Conservation (phyloP, 1,140 invertebrate species). For the Chrysoperla carnea region DNA sequence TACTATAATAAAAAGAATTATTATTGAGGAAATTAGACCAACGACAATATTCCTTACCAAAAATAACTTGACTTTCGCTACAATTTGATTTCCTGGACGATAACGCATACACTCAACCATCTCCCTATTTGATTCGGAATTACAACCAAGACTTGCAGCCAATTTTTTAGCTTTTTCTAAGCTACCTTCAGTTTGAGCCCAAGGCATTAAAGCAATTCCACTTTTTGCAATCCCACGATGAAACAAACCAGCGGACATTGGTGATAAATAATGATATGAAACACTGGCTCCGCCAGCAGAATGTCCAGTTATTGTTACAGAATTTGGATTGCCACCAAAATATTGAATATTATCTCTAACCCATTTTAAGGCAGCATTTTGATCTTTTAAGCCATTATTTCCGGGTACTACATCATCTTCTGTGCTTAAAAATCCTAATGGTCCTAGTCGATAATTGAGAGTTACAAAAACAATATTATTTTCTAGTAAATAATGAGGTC, state of each 20-base stretch:
- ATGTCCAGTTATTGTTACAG: conserved; percentile 10
- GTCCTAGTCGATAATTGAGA: conserved; percentile 16
- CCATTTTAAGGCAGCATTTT: conserved; percentile 9
- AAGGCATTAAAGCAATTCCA: conserved; percentile 52
- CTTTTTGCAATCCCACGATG: conserved; percentile 59
- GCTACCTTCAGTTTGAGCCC: conserved; percentile 35
- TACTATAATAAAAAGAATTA: conserved; percentile 5
- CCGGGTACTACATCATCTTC: conserved; percentile 6
- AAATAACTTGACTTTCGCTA: conserved; percentile 8
- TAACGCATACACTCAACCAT: conserved; percentile 34
- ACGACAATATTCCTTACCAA: conserved; percentile 22
- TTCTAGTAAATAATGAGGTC: conserved; percentile 19
- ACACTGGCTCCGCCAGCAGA: conserved; percentile 21
- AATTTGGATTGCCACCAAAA: conserved; percentile 10
- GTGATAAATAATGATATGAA: conserved; percentile 39
- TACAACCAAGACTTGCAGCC: conserved; percentile 33
- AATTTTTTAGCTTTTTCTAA: conserved; percentile 32
- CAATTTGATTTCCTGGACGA: conserved; percentile 8
- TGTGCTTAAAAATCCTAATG: conserved; percentile 6
- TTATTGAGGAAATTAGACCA: conserved; percentile 11
- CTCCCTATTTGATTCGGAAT: conserved; percentile 14
- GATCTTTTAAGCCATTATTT: conserved; percentile 10
- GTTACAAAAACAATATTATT: conserved; percentile 17
- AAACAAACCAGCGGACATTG: conserved; percentile 32
- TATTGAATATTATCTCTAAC: conserved; percentile 9